Evolutionary conservation across 2,888 invertebrate species (phyloP).

Genomic region (Enchytraeus crypticus): DNA sequence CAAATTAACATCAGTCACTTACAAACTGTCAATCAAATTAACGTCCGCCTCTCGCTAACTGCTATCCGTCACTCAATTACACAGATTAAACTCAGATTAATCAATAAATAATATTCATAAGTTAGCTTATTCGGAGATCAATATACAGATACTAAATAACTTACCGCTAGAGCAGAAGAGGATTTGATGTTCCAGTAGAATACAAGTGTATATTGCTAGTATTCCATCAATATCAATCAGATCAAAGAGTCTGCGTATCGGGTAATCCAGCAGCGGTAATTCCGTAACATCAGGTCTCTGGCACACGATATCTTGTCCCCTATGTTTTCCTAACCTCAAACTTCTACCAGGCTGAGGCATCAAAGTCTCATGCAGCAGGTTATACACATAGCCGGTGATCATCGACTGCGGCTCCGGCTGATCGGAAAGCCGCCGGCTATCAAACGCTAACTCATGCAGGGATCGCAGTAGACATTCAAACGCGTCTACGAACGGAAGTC

Average conservation of each 20-base stretch:
- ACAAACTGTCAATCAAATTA: no score
- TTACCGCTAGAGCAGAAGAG: conserved; percentile 80
- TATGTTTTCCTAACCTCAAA: conserved; percentile 55
- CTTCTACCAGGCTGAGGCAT: conserved; percentile 82
- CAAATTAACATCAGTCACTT: no score
- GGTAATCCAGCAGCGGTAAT: conserved; percentile 87
- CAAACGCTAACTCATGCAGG: conserved; percentile 33
- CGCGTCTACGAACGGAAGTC: conserved; percentile 63
- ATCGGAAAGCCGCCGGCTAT: not conserved
- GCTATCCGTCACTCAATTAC: no score
- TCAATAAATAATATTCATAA: no score
- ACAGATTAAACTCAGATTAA: no score
- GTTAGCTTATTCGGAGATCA: not conserved
- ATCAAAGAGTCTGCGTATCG: conserved; percentile 75
- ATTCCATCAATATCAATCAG: conserved; percentile 84
- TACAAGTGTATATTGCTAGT: conserved; percentile 84
- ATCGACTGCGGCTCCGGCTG: conserved; percentile 51
- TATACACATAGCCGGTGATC: conserved; percentile 88
- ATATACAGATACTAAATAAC: not conserved
- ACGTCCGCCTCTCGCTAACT: no score
- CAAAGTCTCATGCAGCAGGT: conserved; percentile 84
- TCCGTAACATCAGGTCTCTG: conserved; percentile 57
- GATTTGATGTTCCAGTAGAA: conserved; percentile 91
- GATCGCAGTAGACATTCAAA: conserved; percentile 36
- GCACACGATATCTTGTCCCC: conserved; percentile 35